A percentile compares a stretch with the other conserved stretches of the same genome.
phyloP scores from a whole-genome alignment of 2,113 vertebrate genomes.

The Clarias macrocephalus region DNA sequence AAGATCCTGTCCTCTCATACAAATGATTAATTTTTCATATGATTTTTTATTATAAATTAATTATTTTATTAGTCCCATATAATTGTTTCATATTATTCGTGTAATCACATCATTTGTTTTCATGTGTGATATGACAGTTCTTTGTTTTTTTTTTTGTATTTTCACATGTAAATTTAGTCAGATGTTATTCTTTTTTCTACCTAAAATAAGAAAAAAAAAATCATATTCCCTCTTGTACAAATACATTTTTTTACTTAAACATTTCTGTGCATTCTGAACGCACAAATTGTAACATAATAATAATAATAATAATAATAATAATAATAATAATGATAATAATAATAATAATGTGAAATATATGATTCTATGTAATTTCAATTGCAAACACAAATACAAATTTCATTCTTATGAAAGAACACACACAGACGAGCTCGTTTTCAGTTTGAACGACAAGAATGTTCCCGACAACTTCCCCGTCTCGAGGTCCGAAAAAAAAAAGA shows the following conservation, averaged over 20 bases:
- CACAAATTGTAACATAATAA: neutral
- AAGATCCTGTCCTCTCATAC: neutral
- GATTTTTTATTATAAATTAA: neutral
- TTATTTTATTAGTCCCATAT: neutral
- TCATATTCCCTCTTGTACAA: neutral
- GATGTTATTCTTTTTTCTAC: neutral
- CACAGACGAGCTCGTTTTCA: neutral
- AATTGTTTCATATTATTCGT: neutral
- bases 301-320: neutral
- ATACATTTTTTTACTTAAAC: neutral
- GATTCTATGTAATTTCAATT: neutral
- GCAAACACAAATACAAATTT: neutral
- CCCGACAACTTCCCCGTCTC: neutral
- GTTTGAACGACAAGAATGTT: neutral
- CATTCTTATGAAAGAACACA: neutral
- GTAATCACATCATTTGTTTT: neutral
- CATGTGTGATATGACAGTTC: neutral
- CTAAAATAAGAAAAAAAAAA: too few species aligned
- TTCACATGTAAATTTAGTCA: neutral
- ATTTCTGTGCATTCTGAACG: rapidly evolving
- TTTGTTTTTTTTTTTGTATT: neutral
- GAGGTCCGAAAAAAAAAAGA: conserved; percentile 71
- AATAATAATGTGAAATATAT: too few species aligned
- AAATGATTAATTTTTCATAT: neutral
- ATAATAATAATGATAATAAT: too few species aligned